Evolutionary conservation across 2,797 vertebrate genomes (phyloP).

Genomic region (Lutjanus campechanus): DNA sequence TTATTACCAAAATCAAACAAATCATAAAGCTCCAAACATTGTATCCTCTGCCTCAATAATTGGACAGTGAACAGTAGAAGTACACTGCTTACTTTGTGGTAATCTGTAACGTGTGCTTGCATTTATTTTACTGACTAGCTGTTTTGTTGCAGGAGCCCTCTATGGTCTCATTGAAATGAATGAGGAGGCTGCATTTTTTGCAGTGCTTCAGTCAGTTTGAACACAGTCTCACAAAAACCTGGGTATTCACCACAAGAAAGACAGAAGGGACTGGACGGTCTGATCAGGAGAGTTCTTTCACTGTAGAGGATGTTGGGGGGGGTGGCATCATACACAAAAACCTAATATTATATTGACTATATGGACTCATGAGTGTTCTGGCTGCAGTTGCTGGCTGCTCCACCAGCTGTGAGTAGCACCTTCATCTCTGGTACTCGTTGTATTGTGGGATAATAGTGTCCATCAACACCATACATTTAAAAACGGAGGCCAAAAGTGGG

Average conservation of each 20-base stretch:
- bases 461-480: constrained; percentile 52
- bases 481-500: constrained; percentile 52
- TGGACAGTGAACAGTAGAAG: neutral
- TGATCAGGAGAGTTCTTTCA: neutral
- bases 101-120: neutral
- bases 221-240: neutral
- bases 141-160: neutral
- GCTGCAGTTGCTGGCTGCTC: neutral
- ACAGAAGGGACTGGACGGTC: neutral
- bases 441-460: constrained; percentile 47
- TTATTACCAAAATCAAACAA: neutral
- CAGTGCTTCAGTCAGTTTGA: neutral
- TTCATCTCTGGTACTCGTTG: constrained; percentile 23
- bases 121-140: no score
- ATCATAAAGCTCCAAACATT: neutral
- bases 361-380: neutral
- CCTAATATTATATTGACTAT: neutral
- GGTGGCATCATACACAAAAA: constrained; percentile 7
- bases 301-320: neutral
- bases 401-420: constrained; percentile 8
- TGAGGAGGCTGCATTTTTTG: neutral
- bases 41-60: neutral
- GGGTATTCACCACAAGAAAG: neutral
- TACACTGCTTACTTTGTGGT: neutral
- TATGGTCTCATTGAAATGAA: neutral